These are phyloP conservation scores for Brienomyrus brachyistius DNA, from an alignment of 2,113 vertebrate genomes.

Conservation along the genomic window DNA sequence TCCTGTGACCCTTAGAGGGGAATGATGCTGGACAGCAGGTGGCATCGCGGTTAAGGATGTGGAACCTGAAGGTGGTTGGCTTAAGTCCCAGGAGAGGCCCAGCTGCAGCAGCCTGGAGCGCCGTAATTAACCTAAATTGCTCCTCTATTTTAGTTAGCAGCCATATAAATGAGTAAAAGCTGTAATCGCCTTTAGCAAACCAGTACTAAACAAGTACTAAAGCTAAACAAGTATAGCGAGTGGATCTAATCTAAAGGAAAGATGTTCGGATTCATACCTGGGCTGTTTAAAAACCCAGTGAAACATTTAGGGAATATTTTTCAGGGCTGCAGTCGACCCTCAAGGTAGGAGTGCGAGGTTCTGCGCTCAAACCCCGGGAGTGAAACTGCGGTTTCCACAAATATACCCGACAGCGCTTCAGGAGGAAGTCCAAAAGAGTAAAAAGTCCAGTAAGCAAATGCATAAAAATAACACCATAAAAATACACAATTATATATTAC, in stretches of 20 bases:
- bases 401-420: not conserved
- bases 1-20: not conserved
- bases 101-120: not conserved
- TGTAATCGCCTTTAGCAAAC: not conserved
- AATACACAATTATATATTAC: not conserved
- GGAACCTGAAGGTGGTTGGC: not conserved
- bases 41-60: not conserved
- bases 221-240: not conserved
- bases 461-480: not conserved
- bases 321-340: not conserved
- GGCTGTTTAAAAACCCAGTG: not conserved
- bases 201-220: not conserved
- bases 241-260: not conserved
- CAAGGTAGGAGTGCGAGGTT: not conserved
- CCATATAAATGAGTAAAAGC: not conserved
- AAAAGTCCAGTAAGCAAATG: not conserved
- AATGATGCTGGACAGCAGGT: not conserved
- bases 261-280: not conserved
- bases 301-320: not conserved
- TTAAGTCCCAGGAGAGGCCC: not conserved
- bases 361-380: not conserved
- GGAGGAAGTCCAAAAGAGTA: not conserved
- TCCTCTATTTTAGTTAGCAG: not conserved
- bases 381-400: not conserved
- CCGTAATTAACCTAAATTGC: not conserved